Evolutionary conservation across 1,140 invertebrate genomes (phyloP), one percentile per base, ranked within the genome.

Genomic region (Octopus sinensis): DNA sequence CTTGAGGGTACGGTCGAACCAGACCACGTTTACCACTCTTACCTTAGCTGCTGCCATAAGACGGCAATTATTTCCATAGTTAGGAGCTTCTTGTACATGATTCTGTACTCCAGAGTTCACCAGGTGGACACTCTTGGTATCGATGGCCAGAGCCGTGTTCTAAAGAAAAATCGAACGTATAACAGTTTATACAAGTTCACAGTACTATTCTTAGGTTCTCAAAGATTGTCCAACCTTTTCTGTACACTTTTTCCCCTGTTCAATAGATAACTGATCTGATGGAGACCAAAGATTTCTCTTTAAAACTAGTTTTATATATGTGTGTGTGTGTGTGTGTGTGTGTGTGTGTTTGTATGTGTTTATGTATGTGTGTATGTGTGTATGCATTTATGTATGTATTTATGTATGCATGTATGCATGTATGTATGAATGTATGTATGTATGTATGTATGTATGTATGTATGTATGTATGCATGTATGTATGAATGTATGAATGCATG

Each of bases 31-130:
- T 53, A 10, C 4, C 43, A 62, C 0, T 53, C 82, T 80, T 30
- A 86, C 86, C 86, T 88, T 84, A 0, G 86, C 85, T 76, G 87
- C 84, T 81, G 76, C 84, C 5, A 84, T 86, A 75, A 88, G 78
- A 76, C 84, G 86, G 54, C 87, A 85, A 54, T 88, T 86, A 54
- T 84, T 86, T 62, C 85, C 85, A 7, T 79, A 80, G 12, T 75
- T 81, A 43, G 68, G 62, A 43, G 23, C n/a, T 71, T 71, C 73
- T n/a, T 82, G 84, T 0, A 73, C 77, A 12, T 83, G 75, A 75
- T 85, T 84, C 9, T 83, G 84, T n/a, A 86, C 85, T 6, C 81
- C 83, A 5, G 81, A 76, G 80, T 86, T 87, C 0, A 87, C 86
- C 43, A 88, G 73, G 56, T 88, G 87, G 9, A 85, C 82, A 0